phyloP scores from a whole-genome alignment of 2,888 invertebrate species.

The Pimpla rufipes region DNA sequence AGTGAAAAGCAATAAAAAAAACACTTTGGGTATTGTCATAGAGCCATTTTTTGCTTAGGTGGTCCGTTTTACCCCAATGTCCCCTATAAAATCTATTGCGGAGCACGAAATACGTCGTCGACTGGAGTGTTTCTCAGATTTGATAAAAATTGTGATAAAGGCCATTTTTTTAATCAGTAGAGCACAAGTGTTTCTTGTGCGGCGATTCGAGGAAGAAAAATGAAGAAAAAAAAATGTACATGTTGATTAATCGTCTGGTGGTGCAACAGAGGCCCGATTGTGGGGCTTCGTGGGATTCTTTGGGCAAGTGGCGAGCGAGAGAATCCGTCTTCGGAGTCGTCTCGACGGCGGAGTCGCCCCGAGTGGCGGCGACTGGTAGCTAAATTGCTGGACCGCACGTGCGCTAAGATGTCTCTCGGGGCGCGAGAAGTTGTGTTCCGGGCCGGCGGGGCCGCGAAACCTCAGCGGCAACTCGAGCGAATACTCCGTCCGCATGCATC shows the following conservation, averaged over 20 bases:
- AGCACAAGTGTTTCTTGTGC: background rate
- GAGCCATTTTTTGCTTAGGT: too few species aligned
- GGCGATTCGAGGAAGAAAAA: background rate
- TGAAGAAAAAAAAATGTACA: background rate
- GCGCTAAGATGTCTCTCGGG: conserved; percentile 24
- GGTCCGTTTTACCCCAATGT: too few species aligned
- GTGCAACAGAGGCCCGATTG: background rate
- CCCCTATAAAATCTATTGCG: too few species aligned
- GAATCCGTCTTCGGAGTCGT: background rate
- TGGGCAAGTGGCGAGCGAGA: background rate
- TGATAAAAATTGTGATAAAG: too few species aligned
- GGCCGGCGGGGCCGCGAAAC: conserved; percentile 29
- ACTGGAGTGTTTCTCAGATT: too few species aligned
- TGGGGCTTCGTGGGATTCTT: background rate
- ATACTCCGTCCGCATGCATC: background rate
- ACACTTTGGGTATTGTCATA: too few species aligned
- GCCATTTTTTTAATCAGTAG: too few species aligned
- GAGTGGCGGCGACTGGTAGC: background rate
- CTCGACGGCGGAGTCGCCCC: background rate
- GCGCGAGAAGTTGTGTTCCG: conserved; percentile 5
- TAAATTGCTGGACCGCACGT: conserved; percentile 28
- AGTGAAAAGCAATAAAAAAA: too few species aligned
- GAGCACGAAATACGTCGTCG: too few species aligned
- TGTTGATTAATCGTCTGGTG: background rate
- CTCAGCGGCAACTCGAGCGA: conserved; percentile 47